Percentiles rank a stretch among this genome's conserved stretches.
Conservation (phyloP, 1,140 invertebrate species). For the Eciton burchellii region DNA sequence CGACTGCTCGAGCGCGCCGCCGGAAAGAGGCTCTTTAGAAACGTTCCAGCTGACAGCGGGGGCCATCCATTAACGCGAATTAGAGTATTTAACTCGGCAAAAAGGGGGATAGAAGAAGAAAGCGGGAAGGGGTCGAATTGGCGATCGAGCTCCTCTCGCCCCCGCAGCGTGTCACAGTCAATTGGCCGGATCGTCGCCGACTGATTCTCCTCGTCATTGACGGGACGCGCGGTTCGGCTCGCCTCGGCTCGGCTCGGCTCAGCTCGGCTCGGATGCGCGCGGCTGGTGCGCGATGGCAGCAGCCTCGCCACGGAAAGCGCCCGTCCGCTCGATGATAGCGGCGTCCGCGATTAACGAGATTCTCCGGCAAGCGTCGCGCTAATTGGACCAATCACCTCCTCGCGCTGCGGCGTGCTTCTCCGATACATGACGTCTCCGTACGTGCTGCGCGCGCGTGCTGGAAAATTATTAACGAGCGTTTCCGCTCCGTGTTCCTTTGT, state of each 20-base stretch:
- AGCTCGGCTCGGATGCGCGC: background rate
- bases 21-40: slow-evolving; percentile 71
- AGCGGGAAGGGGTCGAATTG: slow-evolving; percentile 57
- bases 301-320: background rate
- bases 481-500: too few relatives aligned
- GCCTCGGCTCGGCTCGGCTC: background rate
- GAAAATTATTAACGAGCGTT: too few relatives aligned
- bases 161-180: slow-evolving; percentile 31
- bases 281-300: background rate
- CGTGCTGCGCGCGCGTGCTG: too few relatives aligned
- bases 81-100: slow-evolving; percentile 80
- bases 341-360: too few relatives aligned
- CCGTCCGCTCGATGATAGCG: too few relatives aligned
- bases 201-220: slow-evolving; percentile 32
- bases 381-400: too few relatives aligned
- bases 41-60: slow-evolving; percentile 76
- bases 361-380: too few relatives aligned
- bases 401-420: too few relatives aligned
- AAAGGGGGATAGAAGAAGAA: slow-evolving; percentile 8
- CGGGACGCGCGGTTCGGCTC: background rate
- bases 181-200: slow-evolving; percentile 40
- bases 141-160: slow-evolving; percentile 34
- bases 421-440: too few relatives aligned
- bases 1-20: slow-evolving; percentile 16
- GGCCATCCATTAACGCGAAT: slow-evolving; percentile 82